These are phyloP conservation scores for Notospermus geniculatus DNA, from an alignment of 1,140 invertebrate genomes.

Conservation along the genomic window DNA sequence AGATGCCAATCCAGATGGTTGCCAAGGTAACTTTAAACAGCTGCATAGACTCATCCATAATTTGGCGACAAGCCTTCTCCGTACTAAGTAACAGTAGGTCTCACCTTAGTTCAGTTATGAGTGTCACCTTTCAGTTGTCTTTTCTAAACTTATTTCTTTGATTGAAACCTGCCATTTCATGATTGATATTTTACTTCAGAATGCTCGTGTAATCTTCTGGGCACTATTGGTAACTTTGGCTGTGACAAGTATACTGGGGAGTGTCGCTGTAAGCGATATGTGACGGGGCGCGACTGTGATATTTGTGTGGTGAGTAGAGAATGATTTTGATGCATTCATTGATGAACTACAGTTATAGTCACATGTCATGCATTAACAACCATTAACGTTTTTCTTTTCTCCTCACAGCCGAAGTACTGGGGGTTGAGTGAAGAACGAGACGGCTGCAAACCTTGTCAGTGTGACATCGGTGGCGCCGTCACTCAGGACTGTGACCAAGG, in stretches of 20 bases:
- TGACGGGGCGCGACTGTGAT: conserved; percentile 51
- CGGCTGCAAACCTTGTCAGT: conserved; percentile 54
- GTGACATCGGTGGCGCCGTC: conserved; percentile 51
- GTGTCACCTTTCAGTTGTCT: no score
- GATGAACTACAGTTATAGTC: no score
- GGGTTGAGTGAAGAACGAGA: conserved; percentile 84
- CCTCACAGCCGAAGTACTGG: conserved; percentile 76
- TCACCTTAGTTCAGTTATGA: no score
- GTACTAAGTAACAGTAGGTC: no score
- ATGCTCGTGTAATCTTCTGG: conserved; percentile 47
- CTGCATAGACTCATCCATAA: no score
- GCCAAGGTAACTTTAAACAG: conserved; percentile 74
- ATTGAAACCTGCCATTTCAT: conserved; percentile 24
- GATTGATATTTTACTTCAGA: conserved; percentile 31
- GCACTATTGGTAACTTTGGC: conserved; percentile 44
- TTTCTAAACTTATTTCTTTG: no score
- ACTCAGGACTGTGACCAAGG: conserved; percentile 46
- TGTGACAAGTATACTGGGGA: conserved; percentile 86
- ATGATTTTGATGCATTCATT: no score
- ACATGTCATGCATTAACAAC: no score
- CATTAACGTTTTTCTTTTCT: conserved; percentile 12
- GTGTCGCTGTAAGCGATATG: conserved; percentile 71
- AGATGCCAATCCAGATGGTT: conserved; percentile 77
- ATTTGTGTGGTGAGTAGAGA: conserved; percentile 66
- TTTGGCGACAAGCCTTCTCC: no score